Percentiles rank a stretch among this genome's conserved stretches.
These are phyloP conservation scores for Leiothrix lutea DNA, from an alignment of 2,113 vertebrate genomes.

Conservation along the genomic window DNA sequence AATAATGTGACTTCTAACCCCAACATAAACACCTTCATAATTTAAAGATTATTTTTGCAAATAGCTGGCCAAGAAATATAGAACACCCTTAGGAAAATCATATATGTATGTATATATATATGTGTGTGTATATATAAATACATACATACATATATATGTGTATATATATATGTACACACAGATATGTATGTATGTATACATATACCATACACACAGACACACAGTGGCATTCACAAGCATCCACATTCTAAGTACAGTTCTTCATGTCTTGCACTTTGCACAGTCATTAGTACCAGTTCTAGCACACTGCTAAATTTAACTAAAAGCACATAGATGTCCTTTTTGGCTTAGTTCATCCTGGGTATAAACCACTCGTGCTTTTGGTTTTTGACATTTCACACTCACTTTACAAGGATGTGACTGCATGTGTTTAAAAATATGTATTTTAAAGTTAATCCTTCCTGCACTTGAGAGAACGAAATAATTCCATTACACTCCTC, in stretches of 20 bases:
- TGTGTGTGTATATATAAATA: accelerated
- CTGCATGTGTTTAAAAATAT: background rate
- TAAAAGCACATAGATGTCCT: background rate
- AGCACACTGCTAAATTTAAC: background rate
- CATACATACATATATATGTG: accelerated
- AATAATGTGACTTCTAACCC: background rate
- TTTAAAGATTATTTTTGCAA: background rate
- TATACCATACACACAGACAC: background rate
- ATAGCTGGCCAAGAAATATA: background rate
- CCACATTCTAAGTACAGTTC: background rate
- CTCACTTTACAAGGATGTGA: background rate
- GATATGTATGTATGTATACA: background rate
- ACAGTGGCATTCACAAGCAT: background rate
- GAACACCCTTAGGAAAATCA: background rate
- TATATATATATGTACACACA: background rate
- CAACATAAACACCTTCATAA: background rate
- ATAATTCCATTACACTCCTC: background rate
- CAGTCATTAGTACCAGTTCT: background rate
- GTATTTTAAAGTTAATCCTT: background rate
- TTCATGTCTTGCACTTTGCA: background rate
- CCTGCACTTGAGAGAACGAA: background rate
- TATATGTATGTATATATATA: background rate
- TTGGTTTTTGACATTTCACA: background rate
- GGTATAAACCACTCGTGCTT: background rate
- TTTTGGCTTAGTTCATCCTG: background rate